A percentile compares a stretch with the other conserved stretches of the same genome.
Evolutionary conservation across 2,888 invertebrate genomes (phyloP).

Genomic region (Synergus gifuensis): DNA sequence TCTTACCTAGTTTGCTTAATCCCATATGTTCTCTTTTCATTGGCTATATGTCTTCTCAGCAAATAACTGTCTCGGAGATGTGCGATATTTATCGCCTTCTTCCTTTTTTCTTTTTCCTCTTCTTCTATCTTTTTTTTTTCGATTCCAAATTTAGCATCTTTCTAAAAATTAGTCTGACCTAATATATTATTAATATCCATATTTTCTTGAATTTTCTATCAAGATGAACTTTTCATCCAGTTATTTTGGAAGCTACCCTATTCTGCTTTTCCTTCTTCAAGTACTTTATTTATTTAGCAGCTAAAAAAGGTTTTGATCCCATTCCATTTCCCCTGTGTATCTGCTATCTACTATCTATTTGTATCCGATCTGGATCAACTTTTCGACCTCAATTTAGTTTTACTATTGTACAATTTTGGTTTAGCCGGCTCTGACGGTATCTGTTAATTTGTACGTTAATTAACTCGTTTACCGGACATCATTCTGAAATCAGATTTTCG

Average conservation of each 20-base stretch:
- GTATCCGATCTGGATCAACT: neutral
- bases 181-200: neutral
- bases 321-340: neutral
- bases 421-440: too few relatives aligned
- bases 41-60: constrained; percentile 26
- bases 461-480: too few relatives aligned
- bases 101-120: constrained; percentile 40
- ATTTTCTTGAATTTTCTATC: neutral
- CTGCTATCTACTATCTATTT: neutral
- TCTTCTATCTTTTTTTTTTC: constrained; percentile 23
- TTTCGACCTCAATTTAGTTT: neutral
- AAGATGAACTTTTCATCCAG: neutral
- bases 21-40: constrained; percentile 41
- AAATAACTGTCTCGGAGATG: constrained; percentile 14
- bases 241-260: neutral
- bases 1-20: constrained; percentile 51
- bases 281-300: neutral
- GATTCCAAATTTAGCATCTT: too few relatives aligned
- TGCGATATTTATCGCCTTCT: constrained; percentile 23
- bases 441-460: too few relatives aligned
- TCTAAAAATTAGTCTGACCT: neutral
- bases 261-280: neutral
- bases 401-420: neutral
- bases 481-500: constrained; percentile 12
- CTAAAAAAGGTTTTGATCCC: neutral